These are phyloP conservation scores for Hetaerina americana DNA, from an alignment of 1,140 invertebrate genomes.

Conservation along the genomic window DNA sequence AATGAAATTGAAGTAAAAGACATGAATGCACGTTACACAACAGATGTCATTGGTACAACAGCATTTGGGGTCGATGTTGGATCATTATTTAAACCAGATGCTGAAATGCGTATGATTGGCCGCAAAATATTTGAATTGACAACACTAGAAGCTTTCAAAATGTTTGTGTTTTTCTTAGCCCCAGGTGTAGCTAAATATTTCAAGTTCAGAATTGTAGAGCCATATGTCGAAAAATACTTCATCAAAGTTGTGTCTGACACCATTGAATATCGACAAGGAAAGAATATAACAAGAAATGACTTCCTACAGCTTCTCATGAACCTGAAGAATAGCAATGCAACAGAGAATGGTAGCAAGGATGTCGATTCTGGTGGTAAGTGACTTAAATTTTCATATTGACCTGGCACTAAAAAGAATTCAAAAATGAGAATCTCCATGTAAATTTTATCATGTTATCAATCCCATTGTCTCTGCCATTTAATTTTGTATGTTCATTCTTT, in stretches of 20 bases:
- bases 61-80: conserved; percentile 42
- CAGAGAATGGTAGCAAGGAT: background rate
- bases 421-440: no score
- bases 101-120: conserved; percentile 3
- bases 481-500: no score
- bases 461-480: no score
- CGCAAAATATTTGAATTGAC: background rate
- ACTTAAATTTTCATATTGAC: no score
- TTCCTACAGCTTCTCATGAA: conserved; percentile 41
- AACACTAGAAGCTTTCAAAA: background rate
- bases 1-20: conserved; percentile 14
- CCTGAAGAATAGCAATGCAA: conserved; percentile 33
- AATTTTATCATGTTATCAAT: no score
- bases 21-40: conserved; percentile 30
- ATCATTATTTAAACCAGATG: conserved; percentile 32
- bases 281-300: conserved; percentile 35
- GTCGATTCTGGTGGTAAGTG: background rate
- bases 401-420: no score
- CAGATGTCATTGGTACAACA: conserved; percentile 42
- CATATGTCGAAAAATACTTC: conserved; percentile 26
- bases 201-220: background rate
- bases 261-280: conserved; percentile 33
- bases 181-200: background rate
- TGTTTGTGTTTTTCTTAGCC: background rate
- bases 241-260: conserved; percentile 37